Evolutionary conservation across 1,140 invertebrate species (phyloP), one percentile per base, ranked within the genome.

Genomic region (Drosophila nigromelanica): DNA sequence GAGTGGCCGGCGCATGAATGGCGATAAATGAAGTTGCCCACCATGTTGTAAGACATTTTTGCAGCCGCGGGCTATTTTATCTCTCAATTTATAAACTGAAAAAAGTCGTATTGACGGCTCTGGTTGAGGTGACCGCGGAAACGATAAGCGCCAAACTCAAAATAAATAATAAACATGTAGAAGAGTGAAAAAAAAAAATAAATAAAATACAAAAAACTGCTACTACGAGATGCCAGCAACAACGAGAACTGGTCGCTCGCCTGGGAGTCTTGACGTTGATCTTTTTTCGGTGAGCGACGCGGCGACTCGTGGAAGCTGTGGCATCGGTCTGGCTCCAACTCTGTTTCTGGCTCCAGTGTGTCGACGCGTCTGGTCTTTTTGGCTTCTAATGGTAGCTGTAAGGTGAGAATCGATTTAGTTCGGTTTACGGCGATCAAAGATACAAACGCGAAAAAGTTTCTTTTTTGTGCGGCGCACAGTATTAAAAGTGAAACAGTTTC

Each of bases 371-470:
- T 78, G 70, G 72, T 85, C 78, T 89, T 82, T 58, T 78, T 73
- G 73, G 85, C 90, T 91, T 91, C 90, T 91, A 91, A 91, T 91
- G 87, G 75, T 82, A 71, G 85, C 82, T 78, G 77, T 77, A 74
- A 86, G 78, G 60, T 90, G 90, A 91, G 87, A 91, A 91, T 91
- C 83, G 82, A 91, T 91, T 91, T 90, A 91, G 90, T 91, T 83
- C 78, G 78, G 74, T 91, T 91, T 91, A 91, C 78, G 81, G 86
- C 80, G 87, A 91, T 89, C 90, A 70, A 68, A 83, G 90, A 89
- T 89, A 89, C 90, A 91, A 91, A 91, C 90, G 90, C 90, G 75
- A 91, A 91, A 86, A 89, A 89, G 76, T 89, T 89, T 83, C 85
- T 78, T 74, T 89, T 83, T 82, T 63, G 70, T 85, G 74, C 51